phyloP scores from a whole-genome alignment of 2,888 invertebrate species.

The Dryobota labecula region DNA sequence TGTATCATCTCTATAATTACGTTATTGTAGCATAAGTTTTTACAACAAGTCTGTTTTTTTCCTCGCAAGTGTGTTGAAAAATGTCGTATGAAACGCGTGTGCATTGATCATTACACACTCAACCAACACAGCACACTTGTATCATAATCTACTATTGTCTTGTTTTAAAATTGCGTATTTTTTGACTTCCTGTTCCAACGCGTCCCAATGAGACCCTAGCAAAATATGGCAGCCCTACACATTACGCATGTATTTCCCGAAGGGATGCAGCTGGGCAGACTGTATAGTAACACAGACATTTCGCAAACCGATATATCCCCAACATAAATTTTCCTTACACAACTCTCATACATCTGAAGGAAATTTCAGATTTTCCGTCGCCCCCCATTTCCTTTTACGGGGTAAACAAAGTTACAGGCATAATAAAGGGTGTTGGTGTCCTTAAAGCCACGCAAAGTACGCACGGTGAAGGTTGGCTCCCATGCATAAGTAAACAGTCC shows the following conservation, averaged over 20 bases:
- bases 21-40: no score
- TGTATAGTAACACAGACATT: not conserved
- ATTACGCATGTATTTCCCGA: not conserved
- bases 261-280: not conserved
- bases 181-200: no score
- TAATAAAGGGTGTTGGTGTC: conserved; percentile 45
- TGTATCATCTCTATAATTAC: no score
- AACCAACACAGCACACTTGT: no score
- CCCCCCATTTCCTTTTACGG: conserved; percentile 34
- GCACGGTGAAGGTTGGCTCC: conserved; percentile 38
- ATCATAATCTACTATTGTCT: no score
- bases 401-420: conserved; percentile 43
- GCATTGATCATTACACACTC: no score
- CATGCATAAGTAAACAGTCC: conserved; percentile 57
- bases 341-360: not conserved
- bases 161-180: no score
- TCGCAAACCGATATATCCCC: not conserved
- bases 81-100: no score
- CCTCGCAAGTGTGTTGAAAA: no score
- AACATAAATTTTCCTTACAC: not conserved
- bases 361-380: conserved; percentile 20
- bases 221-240: no score
- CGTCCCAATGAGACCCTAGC: no score
- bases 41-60: no score
- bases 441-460: conserved; percentile 39